Evolutionary conservation across 2,888 invertebrate genomes (phyloP).

Genomic region (Drosophila borealis): DNA sequence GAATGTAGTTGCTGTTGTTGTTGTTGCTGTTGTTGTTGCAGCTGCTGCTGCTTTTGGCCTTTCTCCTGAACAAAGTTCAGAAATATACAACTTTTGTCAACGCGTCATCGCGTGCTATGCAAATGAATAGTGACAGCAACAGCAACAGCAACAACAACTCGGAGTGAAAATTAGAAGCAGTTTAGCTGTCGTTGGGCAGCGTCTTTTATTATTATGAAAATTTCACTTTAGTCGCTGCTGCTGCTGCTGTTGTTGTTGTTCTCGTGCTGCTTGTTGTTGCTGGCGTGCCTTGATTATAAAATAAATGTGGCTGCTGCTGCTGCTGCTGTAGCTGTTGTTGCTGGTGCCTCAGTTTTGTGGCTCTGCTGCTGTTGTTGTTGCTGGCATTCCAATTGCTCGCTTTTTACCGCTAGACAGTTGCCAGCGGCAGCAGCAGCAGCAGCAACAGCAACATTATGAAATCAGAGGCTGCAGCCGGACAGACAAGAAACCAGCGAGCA

Average conservation of each 20-base stretch:
- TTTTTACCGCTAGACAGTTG: slow-evolving; percentile 67
- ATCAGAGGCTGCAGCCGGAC: slow-evolving; percentile 38
- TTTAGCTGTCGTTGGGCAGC: slow-evolving; percentile 47
- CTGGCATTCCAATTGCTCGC: slow-evolving; percentile 63
- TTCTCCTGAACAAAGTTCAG: slow-evolving; percentile 47
- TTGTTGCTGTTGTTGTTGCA: slow-evolving; percentile 24
- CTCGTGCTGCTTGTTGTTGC: slow-evolving; percentile 30
- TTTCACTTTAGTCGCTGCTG: slow-evolving; percentile 48
- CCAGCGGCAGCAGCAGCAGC: slow-evolving; percentile 32
- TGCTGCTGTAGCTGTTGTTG: slow-evolving; percentile 14
- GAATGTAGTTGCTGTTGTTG: slow-evolving; percentile 20
- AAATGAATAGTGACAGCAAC: slow-evolving; percentile 30
- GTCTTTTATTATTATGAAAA: slow-evolving; percentile 50
- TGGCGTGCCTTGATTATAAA: slow-evolving; percentile 53
- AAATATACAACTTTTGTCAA: slow-evolving; percentile 47
- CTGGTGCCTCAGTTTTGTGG: slow-evolving; percentile 30
- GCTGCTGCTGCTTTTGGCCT: slow-evolving; percentile 38
- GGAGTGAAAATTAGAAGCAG: slow-evolving; percentile 46
- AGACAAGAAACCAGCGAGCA: slow-evolving; percentile 12
- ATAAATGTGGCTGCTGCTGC: slow-evolving; percentile 23
- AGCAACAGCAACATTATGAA: slow-evolving; percentile 51
- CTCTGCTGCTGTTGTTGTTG: slow-evolving; percentile 20
- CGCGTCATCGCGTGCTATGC: slow-evolving; percentile 27
- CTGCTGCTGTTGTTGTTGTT: slow-evolving; percentile 23
- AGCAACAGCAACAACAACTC: slow-evolving; percentile 5